Evolutionary conservation across 2,113 vertebrate species (phyloP).

Genomic region (Alethe diademata): DNA sequence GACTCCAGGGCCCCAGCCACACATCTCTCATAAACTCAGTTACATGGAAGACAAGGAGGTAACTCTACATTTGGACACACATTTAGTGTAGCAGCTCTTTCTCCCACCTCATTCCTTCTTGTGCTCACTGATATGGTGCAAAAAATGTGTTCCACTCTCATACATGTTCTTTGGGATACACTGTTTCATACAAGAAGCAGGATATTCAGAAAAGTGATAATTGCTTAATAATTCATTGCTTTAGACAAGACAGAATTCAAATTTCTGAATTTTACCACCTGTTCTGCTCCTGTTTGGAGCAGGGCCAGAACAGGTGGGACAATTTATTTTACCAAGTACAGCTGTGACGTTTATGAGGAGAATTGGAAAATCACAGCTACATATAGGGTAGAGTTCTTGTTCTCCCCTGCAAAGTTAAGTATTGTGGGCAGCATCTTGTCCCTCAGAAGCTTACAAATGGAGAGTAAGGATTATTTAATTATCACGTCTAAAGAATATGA

Average conservation of each 20-base stretch:
- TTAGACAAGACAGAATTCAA: neutral
- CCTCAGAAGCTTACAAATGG: neutral
- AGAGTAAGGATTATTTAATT: neutral
- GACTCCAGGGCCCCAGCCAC: neutral
- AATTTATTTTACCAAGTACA: neutral
- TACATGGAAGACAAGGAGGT: neutral
- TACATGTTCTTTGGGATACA: too few species aligned
- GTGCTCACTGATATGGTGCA: neutral
- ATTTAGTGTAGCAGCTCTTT: neutral
- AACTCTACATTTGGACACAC: neutral
- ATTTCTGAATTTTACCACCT: neutral
- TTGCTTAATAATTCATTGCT: neutral
- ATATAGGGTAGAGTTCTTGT: neutral
- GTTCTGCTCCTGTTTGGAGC: neutral
- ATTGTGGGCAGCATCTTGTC: neutral
- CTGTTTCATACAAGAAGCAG: neutral
- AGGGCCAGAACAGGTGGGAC: neutral
- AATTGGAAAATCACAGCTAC: fast-evolving
- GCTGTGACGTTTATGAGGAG: neutral
- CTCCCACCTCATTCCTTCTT: neutral
- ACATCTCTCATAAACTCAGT: neutral
- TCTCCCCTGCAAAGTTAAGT: neutral
- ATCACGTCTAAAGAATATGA: neutral
- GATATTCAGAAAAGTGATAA: neutral
- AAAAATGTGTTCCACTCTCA: neutral